Base-by-base conservation (phyloP, 2,113 vertebrate genomes). In the Climacteris rufus region DNA sequence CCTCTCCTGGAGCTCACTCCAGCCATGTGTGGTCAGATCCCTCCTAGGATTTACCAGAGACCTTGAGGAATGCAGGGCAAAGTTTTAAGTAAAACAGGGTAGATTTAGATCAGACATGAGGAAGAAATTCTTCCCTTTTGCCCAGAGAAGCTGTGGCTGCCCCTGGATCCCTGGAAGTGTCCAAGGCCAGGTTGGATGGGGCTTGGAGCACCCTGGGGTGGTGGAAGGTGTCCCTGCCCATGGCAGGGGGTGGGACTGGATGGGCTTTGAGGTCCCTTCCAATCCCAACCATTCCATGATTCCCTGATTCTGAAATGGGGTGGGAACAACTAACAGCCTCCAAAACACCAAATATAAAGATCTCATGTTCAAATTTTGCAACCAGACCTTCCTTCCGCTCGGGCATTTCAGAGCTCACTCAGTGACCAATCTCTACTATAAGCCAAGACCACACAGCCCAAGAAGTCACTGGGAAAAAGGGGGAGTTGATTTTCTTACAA, bases 401-500 rank as follows among this genome's bases (percentile, higher is more conserved):
- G 22, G 19, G 12, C n/a, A 15, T 47, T 60, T 61, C 47, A n/a
- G 40, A 13, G 15, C 47, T 54, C 40, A 9, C 54, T 33, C 2
- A 0, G 27, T 15, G 40, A 54, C 10, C 71, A 42, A 49, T 35
- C 54, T 30, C 21, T n/a, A 24, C 60, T 1, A 0, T 24, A 59
- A 74, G 52, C 19, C 45, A 66, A 20, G 19, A 15, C 15, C 45
- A 22, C 2, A 22, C 30, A 27, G 35, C 47, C 79, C 42, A 69
- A 37, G 25, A 63, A 69, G 37, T 27, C 79, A 16, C 54, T 7
- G 11, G 30, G 39, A 39, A 47, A 50, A 60, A 60, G 17, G 1
- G 3, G 1, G 0, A 5, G 10, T 4, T 21, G 30, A 27, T 22
- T 13, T 65, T 19, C 53, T 52, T 27, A 22, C 10, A 72, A 22